Evolutionary conservation across 2,797 vertebrate species (phyloP).

Genomic region (Halcyon badia): DNA sequence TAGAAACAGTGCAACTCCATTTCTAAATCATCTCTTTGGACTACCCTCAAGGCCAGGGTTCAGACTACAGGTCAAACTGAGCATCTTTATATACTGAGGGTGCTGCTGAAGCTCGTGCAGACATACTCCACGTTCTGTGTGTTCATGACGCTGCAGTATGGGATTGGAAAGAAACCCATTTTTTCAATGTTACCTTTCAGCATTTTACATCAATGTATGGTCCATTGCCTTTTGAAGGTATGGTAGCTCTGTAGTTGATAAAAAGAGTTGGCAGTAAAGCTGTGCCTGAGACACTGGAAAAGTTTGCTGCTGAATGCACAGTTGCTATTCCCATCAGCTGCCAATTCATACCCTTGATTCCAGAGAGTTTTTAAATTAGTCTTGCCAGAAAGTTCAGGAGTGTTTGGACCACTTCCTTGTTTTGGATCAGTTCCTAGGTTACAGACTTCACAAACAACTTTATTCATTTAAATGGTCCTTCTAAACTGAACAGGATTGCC

Average conservation of each 20-base stretch:
- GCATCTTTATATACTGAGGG: background rate
- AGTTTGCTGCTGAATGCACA: background rate
- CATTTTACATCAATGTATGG: background rate
- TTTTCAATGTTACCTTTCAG: background rate
- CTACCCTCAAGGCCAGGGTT: background rate
- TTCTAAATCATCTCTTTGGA: conserved; percentile 23
- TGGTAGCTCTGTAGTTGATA: background rate
- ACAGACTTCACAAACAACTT: background rate
- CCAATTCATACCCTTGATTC: background rate
- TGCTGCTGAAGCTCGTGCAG: background rate
- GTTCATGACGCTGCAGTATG: background rate
- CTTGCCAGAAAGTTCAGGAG: background rate
- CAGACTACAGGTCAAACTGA: background rate
- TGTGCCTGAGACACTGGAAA: background rate
- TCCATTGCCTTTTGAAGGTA: background rate
- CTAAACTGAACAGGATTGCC: background rate
- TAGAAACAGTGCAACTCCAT: background rate
- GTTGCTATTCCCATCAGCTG: background rate
- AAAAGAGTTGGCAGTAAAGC: background rate
- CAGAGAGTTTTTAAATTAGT: conserved; percentile 7
- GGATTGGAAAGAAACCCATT: background rate
- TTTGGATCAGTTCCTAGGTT: background rate
- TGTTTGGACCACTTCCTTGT: background rate
- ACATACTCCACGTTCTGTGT: background rate
- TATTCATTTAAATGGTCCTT: background rate